These are phyloP conservation scores for Cephalopterus ornatus DNA, from an alignment of 2,113 vertebrate species.

Conservation along the genomic window DNA sequence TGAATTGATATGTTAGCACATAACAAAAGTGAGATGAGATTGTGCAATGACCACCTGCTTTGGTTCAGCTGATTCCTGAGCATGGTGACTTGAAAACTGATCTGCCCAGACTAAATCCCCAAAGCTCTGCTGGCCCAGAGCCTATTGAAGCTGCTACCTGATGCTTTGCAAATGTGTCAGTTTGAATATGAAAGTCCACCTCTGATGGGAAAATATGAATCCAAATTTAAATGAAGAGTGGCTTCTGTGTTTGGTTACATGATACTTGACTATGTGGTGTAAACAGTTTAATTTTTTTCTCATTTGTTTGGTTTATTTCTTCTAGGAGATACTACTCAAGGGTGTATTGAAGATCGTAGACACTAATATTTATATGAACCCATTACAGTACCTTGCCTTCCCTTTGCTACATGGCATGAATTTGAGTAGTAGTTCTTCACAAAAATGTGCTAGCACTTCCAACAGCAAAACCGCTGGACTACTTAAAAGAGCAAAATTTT, in stretches of 20 bases:
- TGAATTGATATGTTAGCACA: not conserved
- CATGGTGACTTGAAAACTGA: not conserved
- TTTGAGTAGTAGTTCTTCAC: conserved; percentile 60
- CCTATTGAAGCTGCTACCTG: not conserved
- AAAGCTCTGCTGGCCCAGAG: not conserved
- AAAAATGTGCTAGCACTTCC: conserved; percentile 67
- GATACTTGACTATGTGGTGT: not conserved
- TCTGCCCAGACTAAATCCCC: not conserved
- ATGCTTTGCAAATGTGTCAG: not conserved
- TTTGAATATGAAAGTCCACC: not conserved
- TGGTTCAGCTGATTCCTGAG: not conserved
- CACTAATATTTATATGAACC: conserved; percentile 80
- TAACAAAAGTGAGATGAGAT: not conserved
- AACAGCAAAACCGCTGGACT: conserved; percentile 65
- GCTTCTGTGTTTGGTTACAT: not conserved
- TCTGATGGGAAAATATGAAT: not conserved
- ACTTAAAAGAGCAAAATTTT: conserved; percentile 74
- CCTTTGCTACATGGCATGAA: conserved; percentile 75
- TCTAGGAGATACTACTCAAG: conserved; percentile 87
- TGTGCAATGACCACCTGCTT: not conserved
- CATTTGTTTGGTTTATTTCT: not conserved
- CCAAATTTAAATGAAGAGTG: not conserved
- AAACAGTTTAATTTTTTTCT: not conserved
- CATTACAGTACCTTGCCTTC: conserved; percentile 88
- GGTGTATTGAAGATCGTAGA: conserved; percentile 89